Evolutionary conservation across 2,113 vertebrate genomes (phyloP).

Genomic region (Leuciscus idus): DNA sequence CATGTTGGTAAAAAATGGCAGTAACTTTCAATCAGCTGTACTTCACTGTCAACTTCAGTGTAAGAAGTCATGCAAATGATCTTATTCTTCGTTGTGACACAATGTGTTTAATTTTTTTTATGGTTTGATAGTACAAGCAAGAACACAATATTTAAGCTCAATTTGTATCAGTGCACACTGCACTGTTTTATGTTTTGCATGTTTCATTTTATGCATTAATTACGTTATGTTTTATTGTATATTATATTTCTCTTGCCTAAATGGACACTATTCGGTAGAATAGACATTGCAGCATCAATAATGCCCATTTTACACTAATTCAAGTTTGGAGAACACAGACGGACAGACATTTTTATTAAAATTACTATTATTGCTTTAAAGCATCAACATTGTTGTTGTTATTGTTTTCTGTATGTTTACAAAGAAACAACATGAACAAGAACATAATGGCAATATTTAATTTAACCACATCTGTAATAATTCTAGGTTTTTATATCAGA

Average conservation of each 20-base stretch:
- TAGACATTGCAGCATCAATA: neutral
- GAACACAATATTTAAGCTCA: neutral
- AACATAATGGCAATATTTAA: neutral
- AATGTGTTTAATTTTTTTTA: neutral
- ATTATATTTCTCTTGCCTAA: neutral
- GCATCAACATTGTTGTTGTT: neutral
- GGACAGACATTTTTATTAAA: neutral
- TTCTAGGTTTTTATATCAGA: neutral
- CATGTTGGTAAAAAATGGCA: neutral
- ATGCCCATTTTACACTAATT: neutral
- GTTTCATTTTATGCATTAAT: neutral
- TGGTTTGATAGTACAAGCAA: neutral
- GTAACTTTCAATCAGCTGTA: conserved; percentile 10
- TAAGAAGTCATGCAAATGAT: neutral
- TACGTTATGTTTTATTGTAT: neutral
- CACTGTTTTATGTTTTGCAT: neutral
- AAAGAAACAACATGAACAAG: neutral
- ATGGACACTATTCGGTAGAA: neutral
- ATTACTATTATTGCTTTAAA: neutral
- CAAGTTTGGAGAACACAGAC: neutral
- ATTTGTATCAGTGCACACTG: neutral
- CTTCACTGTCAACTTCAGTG: neutral
- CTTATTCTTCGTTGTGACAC: neutral
- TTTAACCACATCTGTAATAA: neutral
- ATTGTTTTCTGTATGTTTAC: neutral